Evolutionary conservation across 2,113 vertebrate species (phyloP).

Genomic region (Dipodomys merriami): DNA sequence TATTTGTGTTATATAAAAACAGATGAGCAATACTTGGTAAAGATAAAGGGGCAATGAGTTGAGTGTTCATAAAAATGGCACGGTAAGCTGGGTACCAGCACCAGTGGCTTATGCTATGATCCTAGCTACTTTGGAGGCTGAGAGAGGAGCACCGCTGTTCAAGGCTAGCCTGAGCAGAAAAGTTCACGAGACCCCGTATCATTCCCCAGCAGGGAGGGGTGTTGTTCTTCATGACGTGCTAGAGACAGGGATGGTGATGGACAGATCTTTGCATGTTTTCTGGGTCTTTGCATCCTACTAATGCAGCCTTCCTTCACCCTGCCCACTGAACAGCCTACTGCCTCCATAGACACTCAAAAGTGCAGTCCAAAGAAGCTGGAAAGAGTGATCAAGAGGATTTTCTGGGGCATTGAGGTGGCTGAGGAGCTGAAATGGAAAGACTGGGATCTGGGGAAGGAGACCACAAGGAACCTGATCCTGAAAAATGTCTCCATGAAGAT

Average conservation of each 20-base stretch:
- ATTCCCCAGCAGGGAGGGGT: not conserved
- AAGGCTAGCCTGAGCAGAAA: too few species aligned
- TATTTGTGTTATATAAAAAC: constrained; percentile 39
- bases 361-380: constrained; percentile 56
- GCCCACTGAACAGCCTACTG: not conserved
- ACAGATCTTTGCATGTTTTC: not conserved
- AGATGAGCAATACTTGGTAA: not conserved
- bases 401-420: constrained; percentile 91
- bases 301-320: not conserved
- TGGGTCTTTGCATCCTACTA: not conserved
- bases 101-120: too few species aligned
- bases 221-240: not conserved
- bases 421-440: constrained; percentile 90
- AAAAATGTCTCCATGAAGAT: constrained; percentile 91
- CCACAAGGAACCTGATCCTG: constrained; percentile 89
- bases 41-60: not conserved
- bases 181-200: too few species aligned
- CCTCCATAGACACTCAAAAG: not conserved
- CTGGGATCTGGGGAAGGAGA: constrained; percentile 91
- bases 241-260: not conserved
- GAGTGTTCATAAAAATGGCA: not conserved
- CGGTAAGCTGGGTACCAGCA: too few species aligned
- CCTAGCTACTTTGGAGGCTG: too few species aligned
- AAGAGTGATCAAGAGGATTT: constrained; percentile 82
- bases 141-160: too few species aligned